Evolutionary conservation across 2,888 invertebrate genomes (phyloP).

Genomic region (Branchellion lobata): DNA sequence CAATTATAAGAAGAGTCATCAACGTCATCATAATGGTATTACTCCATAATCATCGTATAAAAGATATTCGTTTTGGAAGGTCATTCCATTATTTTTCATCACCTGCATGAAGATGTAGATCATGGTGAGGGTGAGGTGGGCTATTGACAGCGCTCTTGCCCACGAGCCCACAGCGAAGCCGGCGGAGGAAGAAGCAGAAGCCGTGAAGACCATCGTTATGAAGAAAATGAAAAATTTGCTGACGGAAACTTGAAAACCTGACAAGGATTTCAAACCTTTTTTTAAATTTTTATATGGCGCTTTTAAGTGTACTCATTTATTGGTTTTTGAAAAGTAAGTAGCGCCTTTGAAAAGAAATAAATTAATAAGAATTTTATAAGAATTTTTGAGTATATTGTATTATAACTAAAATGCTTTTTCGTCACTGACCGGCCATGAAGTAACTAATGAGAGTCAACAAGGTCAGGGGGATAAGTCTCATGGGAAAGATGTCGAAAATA

Average conservation of each 20-base stretch:
- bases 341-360: no score
- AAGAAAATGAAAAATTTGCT: conserved; percentile 59
- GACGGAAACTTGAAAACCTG: conserved; percentile 47
- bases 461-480: conserved; percentile 35
- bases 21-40: no score
- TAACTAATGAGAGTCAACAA: conserved; percentile 41
- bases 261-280: neutral
- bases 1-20: neutral
- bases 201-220: conserved; percentile 56
- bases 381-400: no score
- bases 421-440: conserved; percentile 47
- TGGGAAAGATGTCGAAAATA: conserved; percentile 46
- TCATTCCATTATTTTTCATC: conserved; percentile 36
- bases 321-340: no score
- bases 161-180: conserved; percentile 56
- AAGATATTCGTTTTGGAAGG: no score
- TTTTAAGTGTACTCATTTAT: no score
- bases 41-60: no score
- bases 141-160: conserved; percentile 49
- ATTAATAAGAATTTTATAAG: no score
- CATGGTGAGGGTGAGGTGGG: conserved; percentile 53
- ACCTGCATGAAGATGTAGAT: conserved; percentile 57
- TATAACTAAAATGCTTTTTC: no score
- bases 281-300: no score
- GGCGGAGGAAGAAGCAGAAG: conserved; percentile 57